These are phyloP conservation scores for Drosophila nigritarsus DNA, from an alignment of 2,888 invertebrate species.

Conservation along the genomic window DNA sequence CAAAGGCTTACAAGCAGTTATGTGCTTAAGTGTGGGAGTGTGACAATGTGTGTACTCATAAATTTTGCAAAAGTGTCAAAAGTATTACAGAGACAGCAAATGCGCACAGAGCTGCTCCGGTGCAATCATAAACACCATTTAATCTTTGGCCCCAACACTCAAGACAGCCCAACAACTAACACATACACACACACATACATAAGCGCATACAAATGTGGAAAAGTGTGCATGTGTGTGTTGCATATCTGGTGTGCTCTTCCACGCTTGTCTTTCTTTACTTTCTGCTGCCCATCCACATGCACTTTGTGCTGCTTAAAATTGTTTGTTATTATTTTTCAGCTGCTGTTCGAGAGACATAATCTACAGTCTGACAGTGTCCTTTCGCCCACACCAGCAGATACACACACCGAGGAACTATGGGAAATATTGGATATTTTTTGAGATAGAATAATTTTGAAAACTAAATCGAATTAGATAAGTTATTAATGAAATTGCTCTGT, in stretches of 20 bases:
- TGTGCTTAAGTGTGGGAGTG: conserved; percentile 6
- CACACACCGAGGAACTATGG: conserved; percentile 11
- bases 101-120: conserved; percentile 38
- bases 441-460: neutral
- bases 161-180: conserved; percentile 43
- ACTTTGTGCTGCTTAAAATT: conserved; percentile 49
- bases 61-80: conserved; percentile 77
- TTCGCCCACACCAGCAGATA: conserved; percentile 1
- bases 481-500: neutral
- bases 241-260: conserved; percentile 36
- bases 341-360: conserved; percentile 48
- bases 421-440: neutral
- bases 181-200: conserved; percentile 23
- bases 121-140: conserved; percentile 78
- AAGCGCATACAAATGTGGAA: conserved; percentile 5
- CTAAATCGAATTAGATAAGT: neutral
- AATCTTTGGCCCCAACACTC: conserved; percentile 79
- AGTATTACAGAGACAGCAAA: conserved; percentile 55
- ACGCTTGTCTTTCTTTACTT: conserved; percentile 35
- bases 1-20: neutral
- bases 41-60: conserved; percentile 49
- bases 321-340: conserved; percentile 61
- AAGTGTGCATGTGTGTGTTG: conserved; percentile 17
- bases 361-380: conserved; percentile 27
- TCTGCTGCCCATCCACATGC: conserved; percentile 37